Evolutionary conservation across 2,888 invertebrate species (phyloP).

Genomic region (Phorcus lineatus): DNA sequence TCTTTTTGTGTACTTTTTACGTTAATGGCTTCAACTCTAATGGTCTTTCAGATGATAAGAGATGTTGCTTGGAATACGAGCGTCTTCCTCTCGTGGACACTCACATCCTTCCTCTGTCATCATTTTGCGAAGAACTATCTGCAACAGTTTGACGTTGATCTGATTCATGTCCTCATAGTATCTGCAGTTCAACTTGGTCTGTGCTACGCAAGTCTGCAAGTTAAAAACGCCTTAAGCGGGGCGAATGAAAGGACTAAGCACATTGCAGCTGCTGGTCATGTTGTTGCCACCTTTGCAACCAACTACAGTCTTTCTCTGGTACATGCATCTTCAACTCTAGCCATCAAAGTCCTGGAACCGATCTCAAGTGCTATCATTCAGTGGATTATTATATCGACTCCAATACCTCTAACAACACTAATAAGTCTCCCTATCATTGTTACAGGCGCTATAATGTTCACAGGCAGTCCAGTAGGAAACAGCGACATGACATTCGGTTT

Average conservation of each 20-base stretch:
- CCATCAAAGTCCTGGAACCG: conserved; percentile 47
- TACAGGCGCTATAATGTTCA: conserved; percentile 34
- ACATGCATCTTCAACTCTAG: conserved; percentile 43
- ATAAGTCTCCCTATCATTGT: conserved; percentile 39
- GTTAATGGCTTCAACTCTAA: too few species aligned
- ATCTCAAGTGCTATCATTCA: conserved; percentile 39
- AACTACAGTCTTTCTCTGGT: conserved; percentile 42
- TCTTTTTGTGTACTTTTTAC: too few species aligned
- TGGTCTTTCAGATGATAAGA: neutral
- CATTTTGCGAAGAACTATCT: conserved; percentile 34
- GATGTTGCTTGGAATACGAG: neutral
- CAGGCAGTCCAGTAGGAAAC: conserved; percentile 19
- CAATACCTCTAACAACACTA: conserved; percentile 13
- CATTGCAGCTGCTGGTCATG: neutral
- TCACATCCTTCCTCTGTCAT: conserved; percentile 45
- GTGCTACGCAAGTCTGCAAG: neutral
- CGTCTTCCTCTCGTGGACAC: conserved; percentile 41
- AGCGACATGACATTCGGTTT: conserved; percentile 25
- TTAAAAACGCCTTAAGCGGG: neutral
- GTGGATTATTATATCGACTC: conserved; percentile 22
- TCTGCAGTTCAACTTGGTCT: neutral
- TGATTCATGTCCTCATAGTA: neutral
- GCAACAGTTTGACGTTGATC: neutral
- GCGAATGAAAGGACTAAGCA: neutral
- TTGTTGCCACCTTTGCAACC: conserved; percentile 28